phyloP scores from a whole-genome alignment of 2,113 vertebrate genomes.

The human region GRCh38 chr17:70723001-70723500 shows the following conservation, averaged over 20 bases:
- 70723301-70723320: background rate
- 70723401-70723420: background rate
- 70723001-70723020: too few species aligned
- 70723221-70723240: background rate
- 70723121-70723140: background rate
- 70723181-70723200: background rate
- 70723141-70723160: rapidly evolving
- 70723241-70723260: background rate
- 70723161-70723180: background rate
- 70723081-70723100: background rate
- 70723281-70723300: background rate
- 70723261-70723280: background rate
- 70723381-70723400: background rate
- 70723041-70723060: background rate
- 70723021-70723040: too few species aligned
- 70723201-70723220: too few species aligned
- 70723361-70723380: background rate
- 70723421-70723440: background rate
- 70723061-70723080: background rate
- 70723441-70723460: background rate
- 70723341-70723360: background rate
- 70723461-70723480: background rate
- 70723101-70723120: background rate
- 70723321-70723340: background rate
- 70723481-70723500: background rate